Evolutionary conservation across 2,797 vertebrate genomes (phyloP).

Genomic region (Typhlichthys eigenmanni): DNA sequence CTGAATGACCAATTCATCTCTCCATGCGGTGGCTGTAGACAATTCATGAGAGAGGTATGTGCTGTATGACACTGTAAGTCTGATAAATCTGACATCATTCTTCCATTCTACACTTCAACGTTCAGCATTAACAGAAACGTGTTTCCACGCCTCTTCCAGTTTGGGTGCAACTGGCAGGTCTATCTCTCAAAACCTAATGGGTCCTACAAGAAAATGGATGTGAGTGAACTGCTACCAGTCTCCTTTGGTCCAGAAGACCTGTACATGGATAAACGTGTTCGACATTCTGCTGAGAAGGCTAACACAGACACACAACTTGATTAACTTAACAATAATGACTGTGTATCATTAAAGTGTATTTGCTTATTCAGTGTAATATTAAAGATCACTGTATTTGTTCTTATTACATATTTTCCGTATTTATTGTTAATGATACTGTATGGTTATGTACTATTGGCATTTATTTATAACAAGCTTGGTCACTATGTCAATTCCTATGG

Average conservation of each 20-base stretch:
- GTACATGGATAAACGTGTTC: constrained; percentile 56
- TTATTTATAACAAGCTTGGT: neutral
- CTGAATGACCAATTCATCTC: constrained; percentile 79
- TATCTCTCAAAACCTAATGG: constrained; percentile 85
- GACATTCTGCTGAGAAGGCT: constrained; percentile 33
- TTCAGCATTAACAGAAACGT: neutral
- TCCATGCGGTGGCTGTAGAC: constrained; percentile 91
- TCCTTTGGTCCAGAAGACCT: constrained; percentile 89
- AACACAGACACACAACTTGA: neutral
- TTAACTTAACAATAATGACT: neutral
- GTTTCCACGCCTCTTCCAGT: constrained; percentile 70
- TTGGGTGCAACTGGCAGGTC: constrained; percentile 83
- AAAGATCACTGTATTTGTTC: constrained; percentile 31
- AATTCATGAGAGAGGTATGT: constrained; percentile 92
- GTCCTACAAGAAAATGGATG: constrained; percentile 70
- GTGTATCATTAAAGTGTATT: neutral
- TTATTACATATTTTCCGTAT: constrained; percentile 13
- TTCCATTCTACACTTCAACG: too few species aligned
- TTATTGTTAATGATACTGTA: constrained; percentile 10
- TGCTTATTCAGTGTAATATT: constrained; percentile 28
- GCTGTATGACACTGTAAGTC: neutral
- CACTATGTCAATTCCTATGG: neutral
- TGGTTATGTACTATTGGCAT: neutral
- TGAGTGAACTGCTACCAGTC: constrained; percentile 83
- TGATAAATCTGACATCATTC: too few species aligned